Conservation (phyloP, 1,140 invertebrate species). For the Bombus polaris region DNA sequence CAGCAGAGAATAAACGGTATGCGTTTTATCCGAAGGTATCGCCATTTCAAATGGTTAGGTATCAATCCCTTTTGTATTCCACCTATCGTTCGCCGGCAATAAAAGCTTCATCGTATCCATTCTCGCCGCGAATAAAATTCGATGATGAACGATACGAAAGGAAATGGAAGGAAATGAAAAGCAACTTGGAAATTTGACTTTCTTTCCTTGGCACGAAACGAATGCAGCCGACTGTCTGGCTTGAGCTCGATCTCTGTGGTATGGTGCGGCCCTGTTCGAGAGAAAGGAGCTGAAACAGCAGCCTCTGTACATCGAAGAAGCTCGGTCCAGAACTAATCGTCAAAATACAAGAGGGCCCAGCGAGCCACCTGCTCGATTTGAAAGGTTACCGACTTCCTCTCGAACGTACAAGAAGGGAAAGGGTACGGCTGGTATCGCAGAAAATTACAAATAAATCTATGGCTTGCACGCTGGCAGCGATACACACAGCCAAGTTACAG, state of each 20-base stretch:
- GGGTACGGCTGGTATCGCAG: conserved; percentile 44
- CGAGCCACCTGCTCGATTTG: conserved; percentile 74
- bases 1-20: conserved; percentile 32
- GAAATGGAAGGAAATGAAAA: background rate
- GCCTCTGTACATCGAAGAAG: conserved; percentile 61
- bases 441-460: conserved; percentile 60
- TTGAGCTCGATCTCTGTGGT: background rate
- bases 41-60: background rate
- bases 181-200: background rate
- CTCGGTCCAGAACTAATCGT: conserved; percentile 74
- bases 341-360: conserved; percentile 67
- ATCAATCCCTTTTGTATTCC: conserved; percentile 41
- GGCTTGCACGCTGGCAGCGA: conserved; percentile 29
- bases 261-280: conserved; percentile 52
- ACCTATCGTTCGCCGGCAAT: conserved; percentile 17
- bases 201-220: background rate
- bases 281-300: conserved; percentile 55
- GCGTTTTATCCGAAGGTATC: background rate
- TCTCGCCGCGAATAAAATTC: conserved; percentile 38
- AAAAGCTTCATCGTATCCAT: conserved; percentile 21
- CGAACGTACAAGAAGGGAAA: conserved; percentile 44
- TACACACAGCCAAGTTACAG: background rate
- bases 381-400: conserved; percentile 62
- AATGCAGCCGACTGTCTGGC: too few relatives aligned
- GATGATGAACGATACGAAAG: conserved; percentile 19